Percentiles rank a stretch among this genome's conserved stretches.
Conservation (phyloP, 2,113 vertebrate genomes). For the Tenrec ecaudatus region DNA sequence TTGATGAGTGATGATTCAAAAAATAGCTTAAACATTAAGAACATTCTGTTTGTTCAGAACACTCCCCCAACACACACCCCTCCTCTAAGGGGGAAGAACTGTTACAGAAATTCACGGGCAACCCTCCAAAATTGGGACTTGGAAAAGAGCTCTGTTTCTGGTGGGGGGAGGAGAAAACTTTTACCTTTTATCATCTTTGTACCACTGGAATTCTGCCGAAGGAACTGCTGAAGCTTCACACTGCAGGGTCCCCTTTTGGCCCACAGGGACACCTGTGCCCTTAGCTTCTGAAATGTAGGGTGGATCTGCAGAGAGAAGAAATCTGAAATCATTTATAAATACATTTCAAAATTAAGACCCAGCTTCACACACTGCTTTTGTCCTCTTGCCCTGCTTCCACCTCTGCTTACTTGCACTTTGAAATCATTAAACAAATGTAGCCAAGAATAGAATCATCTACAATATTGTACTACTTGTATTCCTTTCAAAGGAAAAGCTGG, state of each 20-base stretch:
- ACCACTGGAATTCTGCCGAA: constrained; percentile 96
- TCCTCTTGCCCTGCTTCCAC: background rate
- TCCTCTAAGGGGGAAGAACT: background rate
- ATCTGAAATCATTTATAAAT: background rate
- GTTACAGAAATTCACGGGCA: background rate
- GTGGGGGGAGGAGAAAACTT: background rate
- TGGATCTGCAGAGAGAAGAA: constrained; percentile 88
- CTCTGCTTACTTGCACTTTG: background rate
- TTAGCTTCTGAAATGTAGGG: constrained; percentile 94
- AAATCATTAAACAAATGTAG: background rate
- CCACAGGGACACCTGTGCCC: constrained; percentile 93
- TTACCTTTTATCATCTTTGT: constrained; percentile 96
- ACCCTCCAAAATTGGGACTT: background rate
- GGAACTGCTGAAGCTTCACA: constrained; percentile 96
- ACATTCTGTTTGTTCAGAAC: background rate
- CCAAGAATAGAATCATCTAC: background rate
- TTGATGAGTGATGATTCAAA: background rate
- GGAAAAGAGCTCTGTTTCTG: background rate
- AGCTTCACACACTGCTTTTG: background rate
- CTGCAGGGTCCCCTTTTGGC: constrained; percentile 93
- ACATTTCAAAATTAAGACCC: background rate
- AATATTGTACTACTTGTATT: fast-evolving
- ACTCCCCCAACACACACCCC: background rate
- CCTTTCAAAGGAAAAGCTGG: background rate
- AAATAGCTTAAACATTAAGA: background rate